Conservation (phyloP, 2,888 invertebrate species). For the Hirtodrosophila cameraria region DNA sequence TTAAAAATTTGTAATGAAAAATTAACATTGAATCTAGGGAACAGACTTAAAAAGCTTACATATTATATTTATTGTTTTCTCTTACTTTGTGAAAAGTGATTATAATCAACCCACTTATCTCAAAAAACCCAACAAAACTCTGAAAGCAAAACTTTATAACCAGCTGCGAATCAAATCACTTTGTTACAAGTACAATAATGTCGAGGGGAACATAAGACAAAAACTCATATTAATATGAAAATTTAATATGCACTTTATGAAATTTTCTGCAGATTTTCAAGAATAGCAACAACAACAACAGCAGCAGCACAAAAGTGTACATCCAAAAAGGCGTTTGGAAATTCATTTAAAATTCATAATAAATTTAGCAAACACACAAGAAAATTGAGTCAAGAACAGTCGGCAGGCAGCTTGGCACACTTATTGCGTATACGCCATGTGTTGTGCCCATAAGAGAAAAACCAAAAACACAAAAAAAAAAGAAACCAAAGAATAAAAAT, state of each 20-base stretch:
- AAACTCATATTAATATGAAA: slow-evolving; percentile 27
- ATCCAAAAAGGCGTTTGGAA: slow-evolving; percentile 16
- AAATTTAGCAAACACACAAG: slow-evolving; percentile 45
- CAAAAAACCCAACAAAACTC: not conserved
- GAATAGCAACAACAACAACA: not conserved
- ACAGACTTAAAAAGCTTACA: too few relatives aligned
- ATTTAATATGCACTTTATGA: slow-evolving; percentile 42
- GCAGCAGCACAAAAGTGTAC: not conserved
- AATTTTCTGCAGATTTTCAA: slow-evolving; percentile 14
- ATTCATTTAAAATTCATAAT: slow-evolving; percentile 49
- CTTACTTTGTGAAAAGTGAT: too few relatives aligned
- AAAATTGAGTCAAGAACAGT: slow-evolving; percentile 32
- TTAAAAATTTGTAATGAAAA: too few relatives aligned
- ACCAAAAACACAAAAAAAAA: not conserved
- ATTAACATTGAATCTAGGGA: too few relatives aligned
- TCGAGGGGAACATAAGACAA: slow-evolving; percentile 8
- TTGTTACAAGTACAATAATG: slow-evolving; percentile 26
- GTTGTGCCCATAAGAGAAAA: slow-evolving; percentile 38
- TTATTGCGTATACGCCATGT: slow-evolving; percentile 68
- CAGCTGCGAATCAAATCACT: slow-evolving; percentile 26
- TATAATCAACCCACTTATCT: not conserved
- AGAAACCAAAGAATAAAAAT: slow-evolving; percentile 33
- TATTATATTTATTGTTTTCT: too few relatives aligned
- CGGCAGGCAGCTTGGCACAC: slow-evolving; percentile 29
- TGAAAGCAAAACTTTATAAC: slow-evolving; percentile 1